Evolutionary conservation across 2,113 vertebrate genomes (phyloP).

Genomic region (Tauraco erythrolophus): DNA sequence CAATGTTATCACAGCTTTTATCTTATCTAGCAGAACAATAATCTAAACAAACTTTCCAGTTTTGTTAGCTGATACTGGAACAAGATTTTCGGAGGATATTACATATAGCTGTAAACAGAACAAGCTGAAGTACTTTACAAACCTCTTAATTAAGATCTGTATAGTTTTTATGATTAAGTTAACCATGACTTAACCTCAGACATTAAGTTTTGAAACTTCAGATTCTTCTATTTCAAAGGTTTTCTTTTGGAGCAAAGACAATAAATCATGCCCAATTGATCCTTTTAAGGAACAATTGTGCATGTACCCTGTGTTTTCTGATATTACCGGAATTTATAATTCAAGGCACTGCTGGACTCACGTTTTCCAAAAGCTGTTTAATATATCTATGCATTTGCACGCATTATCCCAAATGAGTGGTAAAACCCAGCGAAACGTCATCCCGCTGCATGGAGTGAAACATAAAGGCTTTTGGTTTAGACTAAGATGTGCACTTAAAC

Average conservation of each 20-base stretch:
- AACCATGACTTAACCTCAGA: slow-evolving; percentile 5
- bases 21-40: slow-evolving; percentile 81
- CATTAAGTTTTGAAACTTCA: slow-evolving; percentile 15
- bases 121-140: slow-evolving; percentile 74
- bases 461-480: neutral
- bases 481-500: neutral
- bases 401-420: neutral
- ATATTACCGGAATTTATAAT: neutral
- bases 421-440: neutral
- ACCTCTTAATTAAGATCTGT: slow-evolving; percentile 73
- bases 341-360: neutral
- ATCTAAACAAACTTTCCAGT: slow-evolving; percentile 80
- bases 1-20: slow-evolving; percentile 76
- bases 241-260: neutral
- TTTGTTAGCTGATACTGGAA: slow-evolving; percentile 76
- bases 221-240: slow-evolving; percentile 23
- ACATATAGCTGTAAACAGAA: slow-evolving; percentile 74
- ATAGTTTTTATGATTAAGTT: slow-evolving; percentile 67
- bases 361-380: neutral
- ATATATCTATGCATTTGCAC: neutral
- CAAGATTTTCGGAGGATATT: slow-evolving; percentile 75
- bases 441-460: neutral
- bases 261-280: neutral
- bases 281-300: neutral
- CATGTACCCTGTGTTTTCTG: neutral